These are phyloP conservation scores for Xenopus borealis DNA, from an alignment of 2,113 vertebrate genomes.

Conservation along the genomic window DNA sequence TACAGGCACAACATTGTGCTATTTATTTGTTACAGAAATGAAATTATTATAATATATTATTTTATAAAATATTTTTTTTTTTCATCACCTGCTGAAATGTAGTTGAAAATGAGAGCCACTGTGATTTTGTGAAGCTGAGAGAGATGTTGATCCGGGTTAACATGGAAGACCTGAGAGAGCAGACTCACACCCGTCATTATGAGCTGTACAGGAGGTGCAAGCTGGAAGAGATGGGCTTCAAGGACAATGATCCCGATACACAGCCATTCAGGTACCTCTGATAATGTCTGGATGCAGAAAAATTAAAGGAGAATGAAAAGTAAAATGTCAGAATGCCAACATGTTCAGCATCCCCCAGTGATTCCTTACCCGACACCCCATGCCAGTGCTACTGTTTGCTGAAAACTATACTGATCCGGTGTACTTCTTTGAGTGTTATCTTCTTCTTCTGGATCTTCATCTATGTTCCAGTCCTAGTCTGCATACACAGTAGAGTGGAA, in stretches of 20 bases:
- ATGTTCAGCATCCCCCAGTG: too few relatives aligned
- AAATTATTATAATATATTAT: too few relatives aligned
- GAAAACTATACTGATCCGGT: too few relatives aligned
- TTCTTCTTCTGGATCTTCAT: too few relatives aligned
- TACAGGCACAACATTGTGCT: too few relatives aligned
- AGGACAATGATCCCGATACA: conserved; percentile 91
- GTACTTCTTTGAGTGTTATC: too few relatives aligned
- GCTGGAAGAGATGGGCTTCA: conserved; percentile 97
- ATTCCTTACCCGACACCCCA: too few relatives aligned
- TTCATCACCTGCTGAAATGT: not conserved
- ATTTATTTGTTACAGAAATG: too few relatives aligned
- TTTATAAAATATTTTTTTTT: not conserved
- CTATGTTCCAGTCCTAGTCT: too few relatives aligned
- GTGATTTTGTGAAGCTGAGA: conserved; percentile 92
- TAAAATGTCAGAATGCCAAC: too few relatives aligned
- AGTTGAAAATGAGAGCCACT: conserved; percentile 97
- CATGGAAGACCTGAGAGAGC: conserved; percentile 97
- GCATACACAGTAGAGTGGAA: too few relatives aligned
- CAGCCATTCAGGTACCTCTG: conserved; percentile 87
- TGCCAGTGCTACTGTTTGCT: too few relatives aligned
- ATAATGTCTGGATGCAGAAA: not conserved
- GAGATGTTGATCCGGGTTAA: conserved; percentile 97
- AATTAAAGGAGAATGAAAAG: not conserved
- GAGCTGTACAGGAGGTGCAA: conserved; percentile 96
- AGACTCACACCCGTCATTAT: conserved; percentile 93